Evolutionary conservation across 2,797 vertebrate species (phyloP).

Genomic region (Myripristis murdjan): DNA sequence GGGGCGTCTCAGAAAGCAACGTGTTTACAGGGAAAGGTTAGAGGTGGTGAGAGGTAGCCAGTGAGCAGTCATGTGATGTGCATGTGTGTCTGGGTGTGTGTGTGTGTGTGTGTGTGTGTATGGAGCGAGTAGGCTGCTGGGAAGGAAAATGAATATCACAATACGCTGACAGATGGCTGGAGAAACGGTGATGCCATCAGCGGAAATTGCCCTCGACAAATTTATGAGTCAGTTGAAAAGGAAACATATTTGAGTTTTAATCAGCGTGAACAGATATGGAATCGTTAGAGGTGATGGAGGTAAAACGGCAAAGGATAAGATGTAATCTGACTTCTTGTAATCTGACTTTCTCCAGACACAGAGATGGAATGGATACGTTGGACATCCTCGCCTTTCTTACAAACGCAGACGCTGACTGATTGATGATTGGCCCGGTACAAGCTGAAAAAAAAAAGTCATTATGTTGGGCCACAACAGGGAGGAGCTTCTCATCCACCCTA

Average conservation of each 20-base stretch:
- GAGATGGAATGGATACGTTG: not conserved
- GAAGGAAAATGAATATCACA: conserved; percentile 62
- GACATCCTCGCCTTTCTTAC: not conserved
- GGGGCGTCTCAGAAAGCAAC: conserved; percentile 25
- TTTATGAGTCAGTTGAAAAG: conserved; percentile 2
- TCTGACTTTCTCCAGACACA: not conserved
- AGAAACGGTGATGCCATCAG: conserved; percentile 40
- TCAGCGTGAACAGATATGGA: conserved; percentile 25
- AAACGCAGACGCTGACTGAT: no score
- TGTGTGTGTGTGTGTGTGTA: conserved; percentile 40
- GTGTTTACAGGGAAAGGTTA: conserved; percentile 38
- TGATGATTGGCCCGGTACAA: no score
- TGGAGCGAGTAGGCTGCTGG: no score
- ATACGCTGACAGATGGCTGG: conserved; percentile 64
- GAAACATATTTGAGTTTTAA: conserved; percentile 25
- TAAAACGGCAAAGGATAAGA: conserved; percentile 26
- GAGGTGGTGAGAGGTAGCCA: conserved; percentile 43
- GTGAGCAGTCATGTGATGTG: conserved; percentile 61
- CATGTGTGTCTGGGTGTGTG: conserved; percentile 9
- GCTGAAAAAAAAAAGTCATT: no score
- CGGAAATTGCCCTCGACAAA: conserved; percentile 14
- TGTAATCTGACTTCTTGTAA: conserved; percentile 32
- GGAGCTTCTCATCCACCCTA: no score
- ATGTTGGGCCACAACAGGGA: no score
- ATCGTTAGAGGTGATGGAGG: conserved; percentile 28